Conservation (phyloP, 2,113 vertebrate genomes). For the Cervus canadensis region DNA sequence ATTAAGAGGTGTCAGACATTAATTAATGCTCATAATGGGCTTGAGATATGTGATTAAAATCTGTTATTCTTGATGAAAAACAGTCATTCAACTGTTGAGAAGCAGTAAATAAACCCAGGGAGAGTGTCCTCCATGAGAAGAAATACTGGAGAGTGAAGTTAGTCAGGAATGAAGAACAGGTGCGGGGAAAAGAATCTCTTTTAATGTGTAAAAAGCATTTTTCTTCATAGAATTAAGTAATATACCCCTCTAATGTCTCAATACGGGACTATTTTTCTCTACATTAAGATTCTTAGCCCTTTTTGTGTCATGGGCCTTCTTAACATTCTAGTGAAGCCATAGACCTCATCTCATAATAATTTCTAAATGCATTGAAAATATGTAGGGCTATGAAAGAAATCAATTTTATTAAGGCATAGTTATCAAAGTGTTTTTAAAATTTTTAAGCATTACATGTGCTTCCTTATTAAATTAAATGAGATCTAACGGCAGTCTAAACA, state of each 20-base stretch:
- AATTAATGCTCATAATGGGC: conserved; percentile 60
- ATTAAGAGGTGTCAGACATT: conserved; percentile 60
- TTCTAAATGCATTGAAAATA: conserved; percentile 20
- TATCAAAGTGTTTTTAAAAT: neutral
- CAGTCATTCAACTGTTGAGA: neutral
- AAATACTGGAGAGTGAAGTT: neutral
- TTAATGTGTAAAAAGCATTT: neutral
- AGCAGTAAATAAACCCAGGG: conserved; percentile 15
- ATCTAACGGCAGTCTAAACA: neutral
- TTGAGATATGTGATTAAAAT: conserved; percentile 55
- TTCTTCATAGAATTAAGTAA: neutral
- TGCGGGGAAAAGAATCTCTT: neutral
- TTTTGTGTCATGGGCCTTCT: neutral
- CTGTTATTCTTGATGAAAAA: conserved; percentile 35
- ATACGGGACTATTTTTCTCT: neutral
- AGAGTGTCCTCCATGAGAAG: neutral
- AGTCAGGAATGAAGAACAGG: neutral
- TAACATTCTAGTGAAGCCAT: neutral
- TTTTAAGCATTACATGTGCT: neutral
- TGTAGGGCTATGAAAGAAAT: neutral
- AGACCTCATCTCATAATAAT: neutral
- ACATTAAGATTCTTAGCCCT: neutral
- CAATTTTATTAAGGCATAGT: conserved; percentile 6
- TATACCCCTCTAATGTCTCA: neutral
- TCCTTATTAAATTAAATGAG: neutral